Percentiles rank a stretch among this genome's conserved stretches.
Evolutionary conservation across 64 coral and sea anemone genomes (phyloP).

Genomic region (Montipora cactus): DNA sequence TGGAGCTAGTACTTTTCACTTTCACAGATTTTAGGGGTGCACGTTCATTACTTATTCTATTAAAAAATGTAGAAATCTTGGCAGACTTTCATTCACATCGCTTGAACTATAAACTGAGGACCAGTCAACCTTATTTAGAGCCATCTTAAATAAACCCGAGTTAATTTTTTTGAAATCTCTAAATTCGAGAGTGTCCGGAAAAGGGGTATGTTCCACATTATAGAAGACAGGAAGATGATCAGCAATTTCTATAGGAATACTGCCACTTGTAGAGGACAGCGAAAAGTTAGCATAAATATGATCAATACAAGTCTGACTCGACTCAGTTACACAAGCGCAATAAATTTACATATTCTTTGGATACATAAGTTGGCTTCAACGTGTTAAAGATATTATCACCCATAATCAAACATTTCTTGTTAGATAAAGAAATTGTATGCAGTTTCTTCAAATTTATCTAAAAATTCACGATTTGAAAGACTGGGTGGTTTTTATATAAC

Average conservation of each 20-base stretch:
- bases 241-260: conserved; percentile 8
- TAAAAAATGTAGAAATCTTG: not conserved
- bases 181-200: conserved; percentile 13
- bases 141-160: not conserved
- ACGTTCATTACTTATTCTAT: not conserved
- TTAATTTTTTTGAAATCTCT: conserved; percentile 22
- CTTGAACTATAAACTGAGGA: not conserved
- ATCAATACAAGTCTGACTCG: conserved; percentile 46
- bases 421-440: conserved; percentile 17
- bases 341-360: conserved; percentile 38
- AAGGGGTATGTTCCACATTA: conserved; percentile 24
- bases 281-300: conserved; percentile 45
- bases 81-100: not conserved
- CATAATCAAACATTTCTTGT: conserved; percentile 36
- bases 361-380: conserved; percentile 5
- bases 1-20: not conserved
- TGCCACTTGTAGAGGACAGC: conserved; percentile 49
- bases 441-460: conserved; percentile 35
- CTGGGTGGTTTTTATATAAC: conserved; percentile 47
- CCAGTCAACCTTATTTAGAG: conserved; percentile 32
- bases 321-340: not conserved
- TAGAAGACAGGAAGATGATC: conserved; percentile 66
- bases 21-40: not conserved
- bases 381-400: conserved; percentile 43
- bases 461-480: conserved; percentile 44